These are phyloP conservation scores for Cabera pusaria DNA, from an alignment of 2,888 invertebrate species.

Conservation along the genomic window DNA sequence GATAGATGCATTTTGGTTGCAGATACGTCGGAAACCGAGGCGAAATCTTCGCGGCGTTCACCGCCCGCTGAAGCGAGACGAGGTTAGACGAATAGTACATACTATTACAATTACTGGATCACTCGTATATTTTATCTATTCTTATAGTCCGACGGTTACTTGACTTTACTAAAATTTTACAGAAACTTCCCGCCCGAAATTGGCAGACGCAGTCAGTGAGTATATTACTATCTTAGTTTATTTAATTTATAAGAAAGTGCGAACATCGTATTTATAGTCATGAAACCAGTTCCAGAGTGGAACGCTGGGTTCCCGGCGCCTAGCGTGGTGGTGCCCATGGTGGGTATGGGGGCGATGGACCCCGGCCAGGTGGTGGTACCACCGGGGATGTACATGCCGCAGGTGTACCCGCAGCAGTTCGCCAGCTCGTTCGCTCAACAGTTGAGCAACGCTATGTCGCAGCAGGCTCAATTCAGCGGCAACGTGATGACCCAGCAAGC, in stretches of 20 bases:
- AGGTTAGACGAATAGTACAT: too few species aligned
- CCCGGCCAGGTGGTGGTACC: constrained; percentile 20
- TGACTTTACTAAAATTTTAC: neutral
- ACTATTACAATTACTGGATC: too few species aligned
- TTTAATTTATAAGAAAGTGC: neutral
- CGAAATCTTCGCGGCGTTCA: constrained; percentile 25
- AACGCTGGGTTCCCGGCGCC: constrained; percentile 38
- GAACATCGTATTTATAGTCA: constrained; percentile 9
- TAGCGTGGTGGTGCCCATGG: constrained; percentile 26
- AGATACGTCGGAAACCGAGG: constrained; percentile 24
- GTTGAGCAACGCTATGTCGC: too few species aligned
- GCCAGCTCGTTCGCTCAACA: too few species aligned
- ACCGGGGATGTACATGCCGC: constrained; percentile 15
- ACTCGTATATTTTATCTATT: too few species aligned
- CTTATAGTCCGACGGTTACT: too few species aligned
- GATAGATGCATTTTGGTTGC: constrained; percentile 25
- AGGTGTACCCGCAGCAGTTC: constrained; percentile 1
- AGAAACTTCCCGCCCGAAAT: constrained; percentile 21
- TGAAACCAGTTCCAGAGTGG: constrained; percentile 58
- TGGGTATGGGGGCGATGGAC: too few species aligned
- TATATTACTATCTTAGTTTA: constrained; percentile 15
- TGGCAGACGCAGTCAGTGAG: constrained; percentile 36
- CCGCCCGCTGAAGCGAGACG: constrained; percentile 13
- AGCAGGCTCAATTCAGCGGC: neutral
- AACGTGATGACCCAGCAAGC: neutral